Conservation (phyloP, 2,888 invertebrate species). For the Arenicola marina region DNA sequence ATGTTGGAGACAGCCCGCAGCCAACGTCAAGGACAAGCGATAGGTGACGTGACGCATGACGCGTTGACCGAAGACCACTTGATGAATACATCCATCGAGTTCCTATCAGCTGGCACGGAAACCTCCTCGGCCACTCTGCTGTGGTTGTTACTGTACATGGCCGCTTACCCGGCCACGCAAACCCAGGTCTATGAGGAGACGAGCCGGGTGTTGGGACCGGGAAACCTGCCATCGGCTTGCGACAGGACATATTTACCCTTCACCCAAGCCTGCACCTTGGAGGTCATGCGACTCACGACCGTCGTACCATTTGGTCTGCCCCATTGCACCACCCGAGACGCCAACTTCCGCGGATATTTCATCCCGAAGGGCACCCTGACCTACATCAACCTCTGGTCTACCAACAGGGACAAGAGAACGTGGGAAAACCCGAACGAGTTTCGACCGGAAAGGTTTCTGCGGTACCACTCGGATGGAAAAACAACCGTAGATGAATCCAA, state of each 20-base stretch:
- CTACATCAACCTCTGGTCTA: slow-evolving; percentile 51
- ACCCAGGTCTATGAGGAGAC: slow-evolving; percentile 46
- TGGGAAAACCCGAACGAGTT: slow-evolving; percentile 42
- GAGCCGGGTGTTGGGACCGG: slow-evolving; percentile 21
- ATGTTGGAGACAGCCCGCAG: slow-evolving; percentile 8
- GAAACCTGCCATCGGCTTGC: slow-evolving; percentile 29
- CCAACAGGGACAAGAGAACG: slow-evolving; percentile 39
- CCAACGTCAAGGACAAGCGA: too few relatives aligned
- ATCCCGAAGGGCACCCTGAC: slow-evolving; percentile 46
- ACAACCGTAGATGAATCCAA: slow-evolving; percentile 31
- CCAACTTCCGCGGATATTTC: slow-evolving; percentile 30
- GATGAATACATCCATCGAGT: slow-evolving; percentile 44
- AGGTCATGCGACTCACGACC: slow-evolving; percentile 43
- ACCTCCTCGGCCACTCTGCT: slow-evolving; percentile 52
- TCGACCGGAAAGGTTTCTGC: slow-evolving; percentile 42
- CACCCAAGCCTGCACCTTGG: slow-evolving; percentile 46
- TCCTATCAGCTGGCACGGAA: slow-evolving; percentile 54
- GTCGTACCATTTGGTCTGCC: slow-evolving; percentile 53
- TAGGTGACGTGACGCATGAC: too few relatives aligned
- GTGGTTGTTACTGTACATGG: slow-evolving; percentile 51
- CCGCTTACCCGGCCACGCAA: slow-evolving; percentile 45
- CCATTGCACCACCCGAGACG: slow-evolving; percentile 42
- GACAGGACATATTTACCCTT: slow-evolving; percentile 42
- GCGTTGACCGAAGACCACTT: slow-evolving; percentile 32
- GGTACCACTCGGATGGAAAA: slow-evolving; percentile 17